Conservation (phyloP, 1,140 invertebrate genomes). For the Mactra quadrangularis region DNA sequence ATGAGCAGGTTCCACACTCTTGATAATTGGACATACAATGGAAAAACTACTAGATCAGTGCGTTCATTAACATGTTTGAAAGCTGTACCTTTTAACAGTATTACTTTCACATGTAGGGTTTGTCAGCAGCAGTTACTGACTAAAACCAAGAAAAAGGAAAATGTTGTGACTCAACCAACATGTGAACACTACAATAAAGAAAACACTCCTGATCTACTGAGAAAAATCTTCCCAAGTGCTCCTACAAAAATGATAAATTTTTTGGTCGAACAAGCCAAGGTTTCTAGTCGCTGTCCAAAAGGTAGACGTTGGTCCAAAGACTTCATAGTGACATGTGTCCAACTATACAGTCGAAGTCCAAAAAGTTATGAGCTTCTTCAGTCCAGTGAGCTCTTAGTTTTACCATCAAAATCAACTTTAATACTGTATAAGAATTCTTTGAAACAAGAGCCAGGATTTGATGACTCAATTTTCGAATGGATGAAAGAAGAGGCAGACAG, state of each 20-base stretch:
- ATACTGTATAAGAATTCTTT: slow-evolving; percentile 21
- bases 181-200: not conserved
- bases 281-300: not conserved
- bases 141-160: not conserved
- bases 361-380: slow-evolving; percentile 10
- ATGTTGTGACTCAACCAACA: not conserved
- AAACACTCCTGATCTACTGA: not conserved
- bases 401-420: slow-evolving; percentile 10
- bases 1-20: slow-evolving; percentile 30
- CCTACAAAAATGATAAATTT: slow-evolving; percentile 18
- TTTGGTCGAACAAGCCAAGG: not conserved
- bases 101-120: not conserved
- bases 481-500: slow-evolving; percentile 1
- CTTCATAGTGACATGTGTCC: slow-evolving; percentile 17
- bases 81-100: slow-evolving; percentile 13
- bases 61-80: slow-evolving; percentile 14
- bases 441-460: slow-evolving; percentile 14
- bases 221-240: slow-evolving; percentile 11
- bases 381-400: not conserved
- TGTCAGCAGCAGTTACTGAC: slow-evolving; percentile 12
- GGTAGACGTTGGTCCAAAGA: slow-evolving; percentile 14
- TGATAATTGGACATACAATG: not conserved
- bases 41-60: not conserved
- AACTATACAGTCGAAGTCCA: slow-evolving; percentile 28
- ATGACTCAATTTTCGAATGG: slow-evolving; percentile 11